Percentiles rank a stretch among this genome's conserved stretches.
Evolutionary conservation across 2,797 vertebrate genomes (phyloP).

Genomic region (Enteromius mattozi): DNA sequence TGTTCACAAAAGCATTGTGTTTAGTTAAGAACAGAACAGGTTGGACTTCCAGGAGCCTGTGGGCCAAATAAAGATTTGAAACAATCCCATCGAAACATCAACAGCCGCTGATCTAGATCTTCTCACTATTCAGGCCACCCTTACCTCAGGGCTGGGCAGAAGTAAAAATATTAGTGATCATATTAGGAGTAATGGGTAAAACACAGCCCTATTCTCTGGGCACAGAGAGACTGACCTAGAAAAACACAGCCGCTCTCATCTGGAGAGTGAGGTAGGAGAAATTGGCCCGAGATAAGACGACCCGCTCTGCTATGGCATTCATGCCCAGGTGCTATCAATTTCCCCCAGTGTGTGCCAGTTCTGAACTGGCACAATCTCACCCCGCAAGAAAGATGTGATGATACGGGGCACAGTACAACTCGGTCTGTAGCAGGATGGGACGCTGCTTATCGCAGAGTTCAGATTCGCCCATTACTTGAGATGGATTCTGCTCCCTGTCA

Average conservation of each 20-base stretch:
- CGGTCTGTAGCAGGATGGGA: slow-evolving; percentile 10
- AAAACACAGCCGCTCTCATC: slow-evolving; percentile 60
- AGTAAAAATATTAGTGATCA: slow-evolving; percentile 65
- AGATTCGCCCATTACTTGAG: slow-evolving; percentile 12
- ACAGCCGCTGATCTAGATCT: slow-evolving; percentile 57
- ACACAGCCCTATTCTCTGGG: slow-evolving; percentile 61
- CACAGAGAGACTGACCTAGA: slow-evolving; percentile 64
- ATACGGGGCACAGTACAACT: slow-evolving; percentile 46
- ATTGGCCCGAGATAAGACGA: slow-evolving; percentile 54
- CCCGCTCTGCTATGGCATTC: slow-evolving; percentile 56
- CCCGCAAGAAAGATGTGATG: slow-evolving; percentile 54
- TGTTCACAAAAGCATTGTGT: not conserved
- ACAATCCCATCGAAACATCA: slow-evolving; percentile 31
- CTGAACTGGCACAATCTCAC: slow-evolving; percentile 55
- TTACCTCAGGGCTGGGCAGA: slow-evolving; percentile 56
- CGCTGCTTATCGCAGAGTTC: slow-evolving; percentile 40
- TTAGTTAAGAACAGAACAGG: not conserved
- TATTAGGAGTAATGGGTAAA: slow-evolving; percentile 65
- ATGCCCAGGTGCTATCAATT: slow-evolving; percentile 65
- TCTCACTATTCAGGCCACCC: slow-evolving; percentile 56
- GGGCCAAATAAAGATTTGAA: slow-evolving; percentile 21
- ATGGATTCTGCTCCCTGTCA: slow-evolving; percentile 27
- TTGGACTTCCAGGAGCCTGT: not conserved
- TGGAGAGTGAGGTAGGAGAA: slow-evolving; percentile 54
- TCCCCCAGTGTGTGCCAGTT: slow-evolving; percentile 60